Evolutionary conservation across 1,140 invertebrate genomes (phyloP), one percentile per base, ranked within the genome.

Genomic region (Wasmannia auropunctata): DNA sequence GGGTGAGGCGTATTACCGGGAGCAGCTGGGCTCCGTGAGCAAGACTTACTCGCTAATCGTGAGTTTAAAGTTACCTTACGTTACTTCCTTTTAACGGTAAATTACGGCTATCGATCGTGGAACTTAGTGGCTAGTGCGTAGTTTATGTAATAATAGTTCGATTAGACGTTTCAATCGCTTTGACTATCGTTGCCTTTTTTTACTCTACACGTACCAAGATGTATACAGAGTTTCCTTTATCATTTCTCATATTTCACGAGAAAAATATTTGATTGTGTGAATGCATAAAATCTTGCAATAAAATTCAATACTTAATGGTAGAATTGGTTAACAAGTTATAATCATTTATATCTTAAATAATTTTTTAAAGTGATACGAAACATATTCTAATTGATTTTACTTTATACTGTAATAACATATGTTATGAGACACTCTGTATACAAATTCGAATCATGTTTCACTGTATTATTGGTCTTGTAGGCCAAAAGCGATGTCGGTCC

Each of bases 1-100:
- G 46, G 56, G 43, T 51, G 60, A 49, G 67, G 62, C 34, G 43
- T 51, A 65, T 56, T 74, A 72, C 67, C 85, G 60, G 46, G 69
- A 70, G 60, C 79, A 86, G 85, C 79, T 86, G 67, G 58, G 79
- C 28, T 63, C 28, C 16, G 16, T 65, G 70, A 81, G 75, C 69
- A 63, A 90, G 79, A 81, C 81, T 90, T 85, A 83, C 65, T 49
- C 19, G 34, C 40, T 62, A 84, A 54, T 60, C 56, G 77, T 67
- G 74, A 86, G 34, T 86, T 75, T 25, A 49, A 76, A 54, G 25
- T 86, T 88, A 76, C 46, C 54, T 69, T 63, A 56, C 79, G 49
- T 84, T 85, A 70, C 86, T 85, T 25, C 60, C 49, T 25, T 49
- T 65, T 76, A 84, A 69, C 46, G 31, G 19, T 88, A 65, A 88